Evolutionary conservation across 2,888 invertebrate genomes (phyloP).

Genomic region (Campoplex capitator): DNA sequence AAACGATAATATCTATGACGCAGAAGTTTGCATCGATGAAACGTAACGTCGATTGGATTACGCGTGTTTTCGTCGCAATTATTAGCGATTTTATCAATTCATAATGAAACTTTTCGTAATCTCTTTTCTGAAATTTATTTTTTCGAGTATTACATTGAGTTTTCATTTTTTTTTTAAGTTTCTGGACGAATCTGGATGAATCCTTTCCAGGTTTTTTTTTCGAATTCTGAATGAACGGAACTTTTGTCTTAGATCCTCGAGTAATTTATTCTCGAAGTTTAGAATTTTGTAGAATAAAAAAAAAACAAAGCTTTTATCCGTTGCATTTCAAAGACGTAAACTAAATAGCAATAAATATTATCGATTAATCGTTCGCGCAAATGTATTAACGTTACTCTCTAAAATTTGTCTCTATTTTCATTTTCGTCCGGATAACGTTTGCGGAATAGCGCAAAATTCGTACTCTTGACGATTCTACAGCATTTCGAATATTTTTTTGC

Average conservation of each 20-base stretch:
- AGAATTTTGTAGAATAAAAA: not conserved
- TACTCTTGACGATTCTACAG: slow-evolving; percentile 25
- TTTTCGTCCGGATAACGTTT: slow-evolving; percentile 52
- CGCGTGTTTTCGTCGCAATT: not conserved
- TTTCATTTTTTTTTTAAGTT: no score
- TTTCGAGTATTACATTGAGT: no score
- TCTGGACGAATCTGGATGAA: no score
- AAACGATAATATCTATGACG: slow-evolving; percentile 23
- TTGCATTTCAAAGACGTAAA: slow-evolving; percentile 5
- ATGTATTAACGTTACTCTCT: slow-evolving; percentile 18
- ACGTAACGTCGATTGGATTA: not conserved
- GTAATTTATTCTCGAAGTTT: not conserved
- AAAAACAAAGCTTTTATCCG: not conserved
- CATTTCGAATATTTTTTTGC: not conserved
- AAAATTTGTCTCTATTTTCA: slow-evolving; percentile 46
- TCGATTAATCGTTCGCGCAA: slow-evolving; percentile 37
- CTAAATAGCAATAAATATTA: slow-evolving; percentile 5
- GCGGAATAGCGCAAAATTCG: slow-evolving; percentile 52
- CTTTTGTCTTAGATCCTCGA: not conserved
- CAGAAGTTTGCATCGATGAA: not conserved
- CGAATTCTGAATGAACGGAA: not conserved
- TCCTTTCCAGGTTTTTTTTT: no score
- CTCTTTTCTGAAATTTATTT: no score
- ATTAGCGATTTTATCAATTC: not conserved
- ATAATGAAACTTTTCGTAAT: not conserved